Conservation (phyloP, 2,113 vertebrate genomes). For the Rhombomys opimus region DNA sequence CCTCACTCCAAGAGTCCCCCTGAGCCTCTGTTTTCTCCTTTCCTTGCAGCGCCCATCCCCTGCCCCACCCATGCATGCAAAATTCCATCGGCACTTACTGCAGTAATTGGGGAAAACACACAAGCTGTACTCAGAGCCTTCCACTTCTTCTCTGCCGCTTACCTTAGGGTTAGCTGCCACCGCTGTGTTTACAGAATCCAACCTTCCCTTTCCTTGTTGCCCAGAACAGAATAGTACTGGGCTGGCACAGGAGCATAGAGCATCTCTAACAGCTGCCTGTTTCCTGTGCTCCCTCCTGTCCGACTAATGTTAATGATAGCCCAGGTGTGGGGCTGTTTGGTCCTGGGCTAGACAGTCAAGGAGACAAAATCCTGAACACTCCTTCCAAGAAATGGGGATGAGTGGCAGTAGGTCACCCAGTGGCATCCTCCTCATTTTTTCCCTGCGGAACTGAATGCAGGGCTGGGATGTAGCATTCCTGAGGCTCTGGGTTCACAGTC, state of each 20-base stretch:
- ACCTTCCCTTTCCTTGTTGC: neutral
- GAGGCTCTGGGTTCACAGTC: neutral
- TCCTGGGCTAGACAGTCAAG: neutral
- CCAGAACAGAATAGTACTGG: neutral
- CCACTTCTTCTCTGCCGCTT: neutral
- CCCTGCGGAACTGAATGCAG: neutral
- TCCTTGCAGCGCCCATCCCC: neutral
- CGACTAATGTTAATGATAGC: neutral
- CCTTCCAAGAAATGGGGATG: neutral
- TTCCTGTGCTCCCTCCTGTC: neutral
- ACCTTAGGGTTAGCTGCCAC: neutral
- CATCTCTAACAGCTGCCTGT: neutral
- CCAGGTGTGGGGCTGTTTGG: neutral
- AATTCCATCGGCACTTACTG: neutral
- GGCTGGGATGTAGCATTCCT: neutral
- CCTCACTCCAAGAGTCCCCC: neutral
- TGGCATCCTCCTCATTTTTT: neutral
- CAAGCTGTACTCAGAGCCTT: neutral
- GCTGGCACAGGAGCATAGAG: neutral
- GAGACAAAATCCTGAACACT: neutral
- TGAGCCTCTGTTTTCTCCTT: neutral
- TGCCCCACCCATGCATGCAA: neutral
- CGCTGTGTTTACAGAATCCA: neutral
- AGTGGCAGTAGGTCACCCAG: neutral
- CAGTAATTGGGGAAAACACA: neutral